Evolutionary conservation across 1,140 invertebrate species (phyloP).

Genomic region (Macrosteles quadrilineatus): DNA sequence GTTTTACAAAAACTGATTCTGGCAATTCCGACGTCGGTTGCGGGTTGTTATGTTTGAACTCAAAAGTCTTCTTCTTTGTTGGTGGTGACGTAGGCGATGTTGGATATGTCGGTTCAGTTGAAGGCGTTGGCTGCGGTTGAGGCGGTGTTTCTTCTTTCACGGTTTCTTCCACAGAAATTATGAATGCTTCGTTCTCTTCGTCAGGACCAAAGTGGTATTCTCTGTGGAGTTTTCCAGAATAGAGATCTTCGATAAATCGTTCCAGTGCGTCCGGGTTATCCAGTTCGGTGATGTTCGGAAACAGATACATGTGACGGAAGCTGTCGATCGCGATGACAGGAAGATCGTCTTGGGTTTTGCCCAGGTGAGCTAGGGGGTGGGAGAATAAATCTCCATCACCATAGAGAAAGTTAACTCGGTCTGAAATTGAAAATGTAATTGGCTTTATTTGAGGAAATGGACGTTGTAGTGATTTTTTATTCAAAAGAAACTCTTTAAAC

Average conservation of each 20-base stretch:
- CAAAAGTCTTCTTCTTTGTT: too few relatives aligned
- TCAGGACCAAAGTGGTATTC: constrained; percentile 99
- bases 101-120: too few relatives aligned
- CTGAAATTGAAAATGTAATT: constrained; percentile 58
- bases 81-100: too few relatives aligned
- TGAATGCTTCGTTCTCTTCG: constrained; percentile 36
- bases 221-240: constrained; percentile 96
- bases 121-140: too few relatives aligned
- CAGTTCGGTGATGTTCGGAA: constrained; percentile 78
- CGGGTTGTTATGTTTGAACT: too few relatives aligned
- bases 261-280: constrained; percentile 80
- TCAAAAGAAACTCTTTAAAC: too few relatives aligned
- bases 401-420: constrained; percentile 92
- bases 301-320: constrained; percentile 99
- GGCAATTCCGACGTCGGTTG: constrained; percentile 79
- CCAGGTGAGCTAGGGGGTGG: constrained; percentile 97
- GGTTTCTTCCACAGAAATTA: too few relatives aligned
- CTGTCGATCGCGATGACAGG: constrained; percentile 98
- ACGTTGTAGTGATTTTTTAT: too few relatives aligned
- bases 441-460: too few relatives aligned
- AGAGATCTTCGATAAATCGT: constrained; percentile 86
- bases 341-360: constrained; percentile 86
- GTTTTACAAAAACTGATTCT: constrained; percentile 95
- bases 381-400: constrained; percentile 97
- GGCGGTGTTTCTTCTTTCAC: too few relatives aligned